These are phyloP conservation scores for Oryzias celebensis DNA, from an alignment of 2,113 vertebrate species.

Conservation along the genomic window DNA sequence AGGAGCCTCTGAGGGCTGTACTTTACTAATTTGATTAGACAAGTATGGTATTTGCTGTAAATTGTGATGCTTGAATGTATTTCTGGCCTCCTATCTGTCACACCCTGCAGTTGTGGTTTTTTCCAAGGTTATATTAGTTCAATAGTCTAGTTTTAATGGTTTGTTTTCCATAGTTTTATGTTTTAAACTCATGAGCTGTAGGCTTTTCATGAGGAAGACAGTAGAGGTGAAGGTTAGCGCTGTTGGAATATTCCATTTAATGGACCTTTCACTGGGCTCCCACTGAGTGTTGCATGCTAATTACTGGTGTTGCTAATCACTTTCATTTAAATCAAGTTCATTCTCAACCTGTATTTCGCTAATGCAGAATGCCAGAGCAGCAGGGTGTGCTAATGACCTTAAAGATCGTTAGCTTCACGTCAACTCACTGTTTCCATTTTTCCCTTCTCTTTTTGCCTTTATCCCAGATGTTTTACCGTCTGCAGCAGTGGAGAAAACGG, in stretches of 20 bases:
- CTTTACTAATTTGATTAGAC: slow-evolving; percentile 65
- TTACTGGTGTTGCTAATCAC: slow-evolving; percentile 76
- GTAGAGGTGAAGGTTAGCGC: slow-evolving; percentile 69
- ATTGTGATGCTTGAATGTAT: slow-evolving; percentile 28
- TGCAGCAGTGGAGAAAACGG: slow-evolving; percentile 88
- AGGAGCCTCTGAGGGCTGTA: slow-evolving; percentile 57
- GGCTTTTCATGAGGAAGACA: slow-evolving; percentile 30
- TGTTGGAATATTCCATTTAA: slow-evolving; percentile 59
- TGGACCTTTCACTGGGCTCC: slow-evolving; percentile 51
- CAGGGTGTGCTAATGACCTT: slow-evolving; percentile 73
- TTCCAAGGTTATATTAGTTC: background rate
- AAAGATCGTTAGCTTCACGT: slow-evolving; percentile 67
- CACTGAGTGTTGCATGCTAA: slow-evolving; percentile 67
- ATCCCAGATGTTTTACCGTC: slow-evolving; percentile 86
- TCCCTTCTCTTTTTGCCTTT: slow-evolving; percentile 61
- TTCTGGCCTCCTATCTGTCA: slow-evolving; percentile 25
- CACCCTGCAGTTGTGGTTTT: slow-evolving; percentile 15
- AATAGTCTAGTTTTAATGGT: background rate
- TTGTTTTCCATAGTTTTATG: slow-evolving; percentile 12
- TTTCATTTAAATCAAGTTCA: slow-evolving; percentile 76
- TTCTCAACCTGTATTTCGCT: slow-evolving; percentile 64
- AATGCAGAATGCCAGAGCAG: slow-evolving; percentile 61
- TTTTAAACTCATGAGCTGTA: slow-evolving; percentile 29
- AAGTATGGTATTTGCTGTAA: slow-evolving; percentile 60
- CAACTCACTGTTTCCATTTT: slow-evolving; percentile 47